phyloP scores from a whole-genome alignment of 2,888 invertebrate species.

The Steromphala cineraria region DNA sequence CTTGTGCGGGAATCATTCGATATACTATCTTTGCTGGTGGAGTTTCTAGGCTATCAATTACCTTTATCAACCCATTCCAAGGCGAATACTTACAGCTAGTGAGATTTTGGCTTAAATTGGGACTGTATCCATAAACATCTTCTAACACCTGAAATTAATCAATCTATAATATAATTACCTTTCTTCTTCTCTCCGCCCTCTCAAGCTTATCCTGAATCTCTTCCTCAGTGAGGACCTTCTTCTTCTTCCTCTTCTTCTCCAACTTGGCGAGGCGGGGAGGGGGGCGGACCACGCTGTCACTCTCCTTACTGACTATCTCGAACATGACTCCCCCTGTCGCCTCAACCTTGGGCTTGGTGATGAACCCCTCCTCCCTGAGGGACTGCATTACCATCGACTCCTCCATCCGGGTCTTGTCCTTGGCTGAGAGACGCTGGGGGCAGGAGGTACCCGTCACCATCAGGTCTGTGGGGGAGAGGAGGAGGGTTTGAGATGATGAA shows the following conservation, averaged over 20 bases:
- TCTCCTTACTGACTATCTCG: constrained; percentile 56
- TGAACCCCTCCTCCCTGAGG: constrained; percentile 74
- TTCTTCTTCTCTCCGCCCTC: constrained; percentile 65
- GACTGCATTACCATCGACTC: constrained; percentile 71
- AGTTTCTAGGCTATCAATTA: no score
- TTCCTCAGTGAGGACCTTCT: constrained; percentile 64
- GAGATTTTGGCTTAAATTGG: no score
- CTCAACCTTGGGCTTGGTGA: constrained; percentile 69
- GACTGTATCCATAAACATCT: no score
- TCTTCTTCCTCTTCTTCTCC: constrained; percentile 66
- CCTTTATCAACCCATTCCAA: no score
- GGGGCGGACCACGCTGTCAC: constrained; percentile 35
- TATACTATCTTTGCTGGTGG: no score
- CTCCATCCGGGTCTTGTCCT: constrained; percentile 70
- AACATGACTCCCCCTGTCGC: constrained; percentile 71
- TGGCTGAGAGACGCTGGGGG: constrained; percentile 71
- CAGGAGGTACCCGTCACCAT: constrained; percentile 69
- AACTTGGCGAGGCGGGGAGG: constrained; percentile 62
- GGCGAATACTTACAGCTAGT: no score
- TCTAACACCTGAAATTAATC: not conserved
- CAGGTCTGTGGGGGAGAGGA: constrained; percentile 59
- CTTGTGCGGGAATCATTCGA: no score
- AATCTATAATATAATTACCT: constrained; percentile 49
- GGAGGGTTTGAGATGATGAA: no score
- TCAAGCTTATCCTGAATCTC: constrained; percentile 69